phyloP scores from a whole-genome alignment of 2,113 vertebrate genomes.

The Laterallus jamaicensis region DNA sequence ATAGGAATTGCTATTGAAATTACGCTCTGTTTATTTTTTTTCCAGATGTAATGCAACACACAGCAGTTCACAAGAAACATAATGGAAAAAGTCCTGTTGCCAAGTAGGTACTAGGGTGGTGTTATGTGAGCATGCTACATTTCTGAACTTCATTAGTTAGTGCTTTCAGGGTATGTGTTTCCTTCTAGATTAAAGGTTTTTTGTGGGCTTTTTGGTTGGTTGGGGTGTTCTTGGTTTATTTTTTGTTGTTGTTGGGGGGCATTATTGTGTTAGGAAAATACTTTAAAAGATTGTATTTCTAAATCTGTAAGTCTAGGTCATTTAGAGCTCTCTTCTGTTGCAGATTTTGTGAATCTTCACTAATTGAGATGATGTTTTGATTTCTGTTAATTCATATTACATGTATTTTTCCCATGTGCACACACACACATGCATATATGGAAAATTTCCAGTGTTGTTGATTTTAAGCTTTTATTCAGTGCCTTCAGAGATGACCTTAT shows the following conservation, averaged over 20 bases:
- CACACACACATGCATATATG: neutral
- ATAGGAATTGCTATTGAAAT: neutral
- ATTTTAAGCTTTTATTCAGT: neutral
- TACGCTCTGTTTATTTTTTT: neutral
- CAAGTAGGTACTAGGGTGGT: conserved; percentile 77
- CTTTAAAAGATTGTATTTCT: neutral
- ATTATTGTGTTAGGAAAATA: neutral
- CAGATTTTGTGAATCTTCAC: neutral
- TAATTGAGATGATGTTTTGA: neutral
- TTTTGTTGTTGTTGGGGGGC: neutral
- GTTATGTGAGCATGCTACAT: neutral
- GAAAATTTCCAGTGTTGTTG: neutral
- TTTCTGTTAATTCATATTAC: neutral
- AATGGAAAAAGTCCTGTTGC: conserved; percentile 81
- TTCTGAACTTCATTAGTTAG: neutral
- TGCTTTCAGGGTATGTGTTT: neutral
- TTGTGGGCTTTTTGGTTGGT: neutral
- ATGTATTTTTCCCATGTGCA: neutral
- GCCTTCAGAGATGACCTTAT: neutral
- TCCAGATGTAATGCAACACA: conserved; percentile 80
- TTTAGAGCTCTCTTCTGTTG: neutral
- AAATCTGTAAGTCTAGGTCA: neutral
- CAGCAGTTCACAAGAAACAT: conserved; percentile 86
- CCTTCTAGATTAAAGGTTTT: neutral
- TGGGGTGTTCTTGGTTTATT: neutral